phyloP scores from a whole-genome alignment of 2,113 vertebrate species.

The Naja naja region DNA sequence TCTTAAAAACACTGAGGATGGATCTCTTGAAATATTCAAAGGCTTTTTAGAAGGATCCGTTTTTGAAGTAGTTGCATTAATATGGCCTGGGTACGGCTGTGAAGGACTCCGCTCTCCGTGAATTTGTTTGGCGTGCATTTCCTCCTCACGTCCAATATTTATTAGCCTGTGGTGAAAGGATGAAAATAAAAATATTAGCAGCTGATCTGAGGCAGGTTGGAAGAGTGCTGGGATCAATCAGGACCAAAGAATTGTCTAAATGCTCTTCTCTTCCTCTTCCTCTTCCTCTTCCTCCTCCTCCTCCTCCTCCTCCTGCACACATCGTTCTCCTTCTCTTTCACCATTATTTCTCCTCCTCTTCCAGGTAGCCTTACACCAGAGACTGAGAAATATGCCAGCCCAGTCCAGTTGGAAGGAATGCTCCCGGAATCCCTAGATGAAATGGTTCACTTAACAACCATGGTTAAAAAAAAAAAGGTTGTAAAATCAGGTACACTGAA shows the following conservation, averaged over 20 bases:
- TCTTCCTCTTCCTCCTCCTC: neutral
- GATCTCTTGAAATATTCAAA: conserved; percentile 64
- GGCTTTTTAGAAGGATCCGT: conserved; percentile 48
- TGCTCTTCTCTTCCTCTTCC: conserved; percentile 31
- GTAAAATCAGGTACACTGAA: neutral
- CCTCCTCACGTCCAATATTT: neutral
- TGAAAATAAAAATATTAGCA: neutral
- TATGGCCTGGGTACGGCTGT: neutral
- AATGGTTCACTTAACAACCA: neutral
- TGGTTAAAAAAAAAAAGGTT: neutral
- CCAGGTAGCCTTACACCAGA: neutral
- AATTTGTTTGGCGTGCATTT: neutral
- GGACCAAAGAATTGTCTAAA: conserved; percentile 16
- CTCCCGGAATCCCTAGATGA: neutral
- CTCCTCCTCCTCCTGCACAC: conserved; percentile 23
- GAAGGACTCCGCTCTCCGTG: neutral
- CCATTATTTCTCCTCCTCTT: too few relatives aligned
- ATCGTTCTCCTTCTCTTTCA: too few relatives aligned
- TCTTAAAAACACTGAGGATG: conserved; percentile 66
- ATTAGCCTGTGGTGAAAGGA: neutral
- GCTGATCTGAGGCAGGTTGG: neutral
- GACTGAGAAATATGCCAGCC: neutral
- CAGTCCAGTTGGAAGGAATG: neutral
- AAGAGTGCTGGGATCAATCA: conserved; percentile 13
- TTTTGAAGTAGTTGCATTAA: conserved; percentile 25